Base-by-base conservation (phyloP, 2,797 vertebrate species). In the Margarornis squamiger region DNA sequence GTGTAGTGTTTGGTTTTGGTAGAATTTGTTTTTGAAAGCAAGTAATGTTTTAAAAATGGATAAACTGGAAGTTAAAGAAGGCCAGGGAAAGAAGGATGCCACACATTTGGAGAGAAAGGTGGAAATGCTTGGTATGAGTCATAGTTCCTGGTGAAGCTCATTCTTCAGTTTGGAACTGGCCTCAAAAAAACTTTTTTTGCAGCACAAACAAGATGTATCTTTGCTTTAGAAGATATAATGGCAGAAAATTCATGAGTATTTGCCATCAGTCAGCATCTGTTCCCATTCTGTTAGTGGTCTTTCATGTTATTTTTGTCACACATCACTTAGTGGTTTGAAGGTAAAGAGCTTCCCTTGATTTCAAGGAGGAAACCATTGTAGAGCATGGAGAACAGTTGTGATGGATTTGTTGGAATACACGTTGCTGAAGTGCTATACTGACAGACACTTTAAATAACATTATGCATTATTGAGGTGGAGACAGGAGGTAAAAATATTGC, bases 81-180 rank as follows among this genome's bases (percentile, higher is more conserved):
- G 55, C 36, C 51, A 58, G 39, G 26, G 38, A 9, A 82, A 88
- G 76, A 46, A 81, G 36, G 55, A 45, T 73, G 52, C 67, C 57
- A 76, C 45, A 45, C 32, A 43, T 71, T 94, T 93, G 93, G 80
- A 91, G 30, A 66, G 34, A 68, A 27, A 76, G 12, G 13, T 88
- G 83, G 83, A 94, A 90, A 89, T 52, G 15, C 22, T 85, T 95
- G 32, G 49, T 24, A n/a, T 91, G 74, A 82, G n/a, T 82, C 70
- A 55, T 5, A 85, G 39, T 46, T 95, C 46, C 71, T 92, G 48
- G 55, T 36, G 27, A 68, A 92, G 16, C 6, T 92, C 22, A 15
- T 79, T 85, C 52, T 58, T 77, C 32, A 48, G 0, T 24, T 43
- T 89, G 32, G 12, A 58, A 32, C 43, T 75, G 43, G 9, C 20